Percentiles rank a stretch among this genome's conserved stretches.
Conservation (phyloP, 2,888 invertebrate genomes). For the Athalia rosae region DNA sequence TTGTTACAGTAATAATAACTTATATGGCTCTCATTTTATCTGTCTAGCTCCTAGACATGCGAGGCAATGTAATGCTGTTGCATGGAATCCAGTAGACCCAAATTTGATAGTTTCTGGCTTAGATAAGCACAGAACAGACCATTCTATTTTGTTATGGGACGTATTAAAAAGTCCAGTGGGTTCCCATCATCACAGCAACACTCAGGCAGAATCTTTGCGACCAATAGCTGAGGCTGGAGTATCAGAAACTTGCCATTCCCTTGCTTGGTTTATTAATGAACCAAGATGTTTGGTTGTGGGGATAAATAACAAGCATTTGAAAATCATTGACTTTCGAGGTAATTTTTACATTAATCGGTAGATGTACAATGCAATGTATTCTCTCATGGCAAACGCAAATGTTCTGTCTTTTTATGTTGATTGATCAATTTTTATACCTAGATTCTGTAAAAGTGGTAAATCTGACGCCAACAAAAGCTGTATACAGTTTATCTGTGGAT, state of each 20-base stretch:
- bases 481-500: constrained; percentile 88
- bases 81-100: constrained; percentile 90
- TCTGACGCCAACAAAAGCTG: constrained; percentile 85
- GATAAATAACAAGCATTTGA: constrained; percentile 91
- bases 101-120: constrained; percentile 90
- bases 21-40: neutral
- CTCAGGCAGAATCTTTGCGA: constrained; percentile 75
- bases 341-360: constrained; percentile 51
- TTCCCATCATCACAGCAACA: constrained; percentile 68
- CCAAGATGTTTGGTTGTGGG: constrained; percentile 89
- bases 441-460: constrained; percentile 84
- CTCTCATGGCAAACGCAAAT: neutral
- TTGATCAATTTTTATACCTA: constrained; percentile 64
- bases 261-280: constrained; percentile 88
- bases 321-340: constrained; percentile 94
- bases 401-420: constrained; percentile 7
- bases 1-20: constrained; percentile 9
- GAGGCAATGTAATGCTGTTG: constrained; percentile 89
- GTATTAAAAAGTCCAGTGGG: constrained; percentile 76
- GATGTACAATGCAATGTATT: neutral
- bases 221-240: constrained; percentile 87
- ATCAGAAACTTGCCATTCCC: constrained; percentile 88
- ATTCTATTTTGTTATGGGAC: constrained; percentile 94
- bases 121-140: constrained; percentile 92
- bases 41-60: constrained; percentile 86